Conservation (phyloP, 2,113 vertebrate species). For the Vulpes ferrilata region DNA sequence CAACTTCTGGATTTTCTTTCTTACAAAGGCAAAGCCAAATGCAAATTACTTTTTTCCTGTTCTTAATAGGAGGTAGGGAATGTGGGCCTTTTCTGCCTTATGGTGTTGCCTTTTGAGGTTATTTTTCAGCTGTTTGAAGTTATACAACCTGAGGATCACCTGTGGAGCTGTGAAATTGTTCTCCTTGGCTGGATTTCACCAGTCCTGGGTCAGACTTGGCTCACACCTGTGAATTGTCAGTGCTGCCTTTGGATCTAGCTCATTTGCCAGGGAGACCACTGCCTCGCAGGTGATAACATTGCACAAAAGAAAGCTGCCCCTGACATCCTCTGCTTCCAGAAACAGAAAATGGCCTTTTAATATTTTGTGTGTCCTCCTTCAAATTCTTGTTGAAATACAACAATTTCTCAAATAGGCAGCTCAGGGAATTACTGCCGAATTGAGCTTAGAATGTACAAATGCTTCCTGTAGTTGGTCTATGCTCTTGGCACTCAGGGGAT, state of each 20-base stretch:
- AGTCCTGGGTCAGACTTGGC: neutral
- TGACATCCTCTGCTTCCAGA: neutral
- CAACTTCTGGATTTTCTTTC: neutral
- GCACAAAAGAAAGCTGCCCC: neutral
- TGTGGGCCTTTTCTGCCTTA: neutral
- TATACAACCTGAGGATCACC: neutral
- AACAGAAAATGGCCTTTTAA: neutral
- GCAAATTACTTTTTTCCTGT: neutral
- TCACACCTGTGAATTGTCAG: neutral
- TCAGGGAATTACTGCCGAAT: neutral
- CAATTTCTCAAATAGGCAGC: neutral
- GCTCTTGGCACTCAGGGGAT: conserved; percentile 28
- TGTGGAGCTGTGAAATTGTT: neutral
- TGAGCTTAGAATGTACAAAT: conserved; percentile 60
- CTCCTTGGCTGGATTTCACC: neutral
- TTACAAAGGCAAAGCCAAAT: neutral
- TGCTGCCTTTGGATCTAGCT: neutral
- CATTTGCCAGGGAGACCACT: neutral
- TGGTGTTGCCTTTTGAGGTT: neutral
- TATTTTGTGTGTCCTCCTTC: conserved; percentile 9
- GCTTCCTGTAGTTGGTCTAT: neutral
- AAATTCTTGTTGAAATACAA: conserved; percentile 59
- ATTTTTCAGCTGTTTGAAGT: neutral
- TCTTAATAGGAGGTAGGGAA: neutral
- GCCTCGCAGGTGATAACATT: neutral